phyloP scores from a whole-genome alignment of 2,113 vertebrate species.

The Holacanthus passer region DNA sequence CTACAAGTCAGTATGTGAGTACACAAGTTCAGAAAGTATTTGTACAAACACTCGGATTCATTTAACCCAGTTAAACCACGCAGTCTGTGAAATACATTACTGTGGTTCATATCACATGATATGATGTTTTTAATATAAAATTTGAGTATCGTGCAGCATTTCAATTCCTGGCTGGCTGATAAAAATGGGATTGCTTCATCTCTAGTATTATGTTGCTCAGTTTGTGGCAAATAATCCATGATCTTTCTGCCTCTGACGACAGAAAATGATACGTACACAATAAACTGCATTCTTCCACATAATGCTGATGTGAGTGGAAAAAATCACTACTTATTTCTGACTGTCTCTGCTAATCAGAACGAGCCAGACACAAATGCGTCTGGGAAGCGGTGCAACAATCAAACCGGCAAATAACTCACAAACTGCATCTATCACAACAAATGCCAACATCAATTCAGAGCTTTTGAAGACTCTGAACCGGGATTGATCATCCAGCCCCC shows the following conservation, averaged over 20 bases:
- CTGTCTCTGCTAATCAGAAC: conserved; percentile 22
- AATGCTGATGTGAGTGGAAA: conserved; percentile 13
- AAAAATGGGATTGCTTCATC: background rate
- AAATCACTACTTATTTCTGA: background rate
- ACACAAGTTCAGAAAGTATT: background rate
- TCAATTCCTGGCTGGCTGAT: background rate
- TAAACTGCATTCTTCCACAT: background rate
- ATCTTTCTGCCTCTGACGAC: background rate
- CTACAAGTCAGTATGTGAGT: background rate
- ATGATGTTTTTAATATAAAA: background rate
- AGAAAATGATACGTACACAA: conserved; percentile 25
- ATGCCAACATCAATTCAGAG: conserved; percentile 20
- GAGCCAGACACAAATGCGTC: conserved; percentile 12
- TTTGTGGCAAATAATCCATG: background rate
- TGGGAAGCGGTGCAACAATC: conserved; percentile 25
- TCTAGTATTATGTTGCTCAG: background rate
- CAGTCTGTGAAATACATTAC: background rate
- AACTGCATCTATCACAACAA: conserved; percentile 37
- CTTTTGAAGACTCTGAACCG: conserved; percentile 16
- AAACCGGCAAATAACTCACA: conserved; percentile 16
- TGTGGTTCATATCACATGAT: background rate
- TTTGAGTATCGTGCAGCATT: too few relatives aligned
- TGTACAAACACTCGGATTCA: background rate
- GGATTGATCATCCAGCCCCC: conserved; percentile 45
- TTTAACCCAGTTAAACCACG: background rate